These are phyloP conservation scores for Leptinotarsa rubiginosa DNA, from an alignment of 2,888 invertebrate species.

Conservation along the genomic window DNA sequence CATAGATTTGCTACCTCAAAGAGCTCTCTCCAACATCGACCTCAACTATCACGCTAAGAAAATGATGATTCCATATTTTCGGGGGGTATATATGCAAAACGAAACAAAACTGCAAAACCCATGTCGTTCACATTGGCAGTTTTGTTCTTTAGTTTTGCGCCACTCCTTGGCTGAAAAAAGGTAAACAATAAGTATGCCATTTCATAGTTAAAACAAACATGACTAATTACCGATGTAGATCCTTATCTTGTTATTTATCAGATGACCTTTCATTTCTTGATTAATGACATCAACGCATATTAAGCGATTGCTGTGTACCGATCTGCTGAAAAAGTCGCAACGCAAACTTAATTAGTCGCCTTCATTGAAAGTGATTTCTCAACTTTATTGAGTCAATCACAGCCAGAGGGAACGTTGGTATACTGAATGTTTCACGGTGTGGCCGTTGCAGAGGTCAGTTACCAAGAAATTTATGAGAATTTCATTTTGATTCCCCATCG, in stretches of 20 bases:
- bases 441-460: background rate
- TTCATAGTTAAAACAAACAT: constrained; percentile 8
- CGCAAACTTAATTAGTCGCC: constrained; percentile 13
- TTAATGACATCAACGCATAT: constrained; percentile 23
- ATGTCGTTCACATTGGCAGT: too few relatives aligned
- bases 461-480: background rate
- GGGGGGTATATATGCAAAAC: too few relatives aligned
- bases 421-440: background rate
- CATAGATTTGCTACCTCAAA: too few relatives aligned
- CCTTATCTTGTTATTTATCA: constrained; percentile 15
- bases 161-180: background rate
- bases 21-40: too few relatives aligned
- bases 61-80: too few relatives aligned
- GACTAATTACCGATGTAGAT: constrained; percentile 19
- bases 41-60: too few relatives aligned
- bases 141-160: background rate
- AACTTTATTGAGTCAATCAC: constrained; percentile 14
- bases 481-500: background rate
- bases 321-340: constrained; percentile 2
- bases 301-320: constrained; percentile 3
- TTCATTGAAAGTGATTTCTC: constrained; percentile 8
- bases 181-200: background rate
- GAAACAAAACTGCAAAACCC: too few relatives aligned
- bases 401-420: constrained; percentile 2
- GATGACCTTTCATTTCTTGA: constrained; percentile 21